Percentiles rank a stretch among this genome's conserved stretches.
Evolutionary conservation across 2,113 vertebrate species (phyloP).

Genomic region (Puntigrus tetrazona): DNA sequence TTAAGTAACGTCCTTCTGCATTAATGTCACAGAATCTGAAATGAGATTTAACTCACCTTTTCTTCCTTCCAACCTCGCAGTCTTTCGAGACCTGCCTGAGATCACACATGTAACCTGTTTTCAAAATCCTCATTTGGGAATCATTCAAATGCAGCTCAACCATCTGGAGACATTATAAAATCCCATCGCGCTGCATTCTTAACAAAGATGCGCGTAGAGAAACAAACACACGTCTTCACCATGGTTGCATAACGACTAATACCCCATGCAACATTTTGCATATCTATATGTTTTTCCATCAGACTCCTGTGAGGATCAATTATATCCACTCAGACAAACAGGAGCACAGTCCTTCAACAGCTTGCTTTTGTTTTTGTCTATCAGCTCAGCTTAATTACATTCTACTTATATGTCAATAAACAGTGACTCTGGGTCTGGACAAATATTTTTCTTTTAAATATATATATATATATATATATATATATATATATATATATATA

Average conservation of each 20-base stretch:
- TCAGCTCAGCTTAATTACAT: not conserved
- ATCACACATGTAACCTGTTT: conserved; percentile 30
- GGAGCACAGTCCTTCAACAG: conserved; percentile 4
- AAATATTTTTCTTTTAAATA: too few species aligned
- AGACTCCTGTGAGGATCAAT: conserved; percentile 40
- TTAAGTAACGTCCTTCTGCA: conserved; percentile 79
- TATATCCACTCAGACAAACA: conserved; percentile 15
- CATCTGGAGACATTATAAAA: conserved; percentile 47
- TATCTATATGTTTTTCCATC: conserved; percentile 22
- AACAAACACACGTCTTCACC: conserved; percentile 40
- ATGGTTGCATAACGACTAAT: conserved; percentile 38
- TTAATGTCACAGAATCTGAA: not conserved
- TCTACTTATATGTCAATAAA: not conserved
- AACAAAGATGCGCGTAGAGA: not conserved
- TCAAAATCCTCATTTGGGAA: conserved; percentile 49
- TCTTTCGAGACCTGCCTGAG: conserved; percentile 40
- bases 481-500: too few species aligned
- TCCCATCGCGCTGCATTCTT: conserved; percentile 33
- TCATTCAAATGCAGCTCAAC: conserved; percentile 40
- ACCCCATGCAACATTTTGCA: conserved; percentile 26
- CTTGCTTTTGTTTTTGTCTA: not conserved
- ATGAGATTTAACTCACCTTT: conserved; percentile 45
- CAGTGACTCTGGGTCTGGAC: too few species aligned
- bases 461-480: too few species aligned
- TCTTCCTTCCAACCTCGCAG: conserved; percentile 24